These are phyloP conservation scores for Drosophila athabasca DNA, from an alignment of 1,140 invertebrate genomes.

Conservation along the genomic window DNA sequence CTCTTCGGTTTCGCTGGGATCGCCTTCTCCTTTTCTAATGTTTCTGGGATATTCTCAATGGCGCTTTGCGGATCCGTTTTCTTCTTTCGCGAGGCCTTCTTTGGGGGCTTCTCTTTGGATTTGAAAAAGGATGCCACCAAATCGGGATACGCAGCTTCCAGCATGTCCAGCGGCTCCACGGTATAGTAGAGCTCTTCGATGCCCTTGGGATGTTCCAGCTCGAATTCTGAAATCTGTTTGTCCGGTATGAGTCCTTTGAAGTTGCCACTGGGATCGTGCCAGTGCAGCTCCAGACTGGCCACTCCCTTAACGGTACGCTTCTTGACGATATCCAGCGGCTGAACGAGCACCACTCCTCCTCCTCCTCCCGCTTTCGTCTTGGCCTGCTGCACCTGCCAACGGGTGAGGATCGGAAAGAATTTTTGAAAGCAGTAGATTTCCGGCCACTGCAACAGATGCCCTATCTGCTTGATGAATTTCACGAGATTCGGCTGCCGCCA, in stretches of 20 bases:
- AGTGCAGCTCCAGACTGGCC: slow-evolving; percentile 89
- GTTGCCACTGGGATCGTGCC: slow-evolving; percentile 85
- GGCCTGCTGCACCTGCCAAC: slow-evolving; percentile 85
- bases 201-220: slow-evolving; percentile 83
- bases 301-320: slow-evolving; percentile 81
- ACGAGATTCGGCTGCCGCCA: slow-evolving; percentile 88
- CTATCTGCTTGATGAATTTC: slow-evolving; percentile 89
- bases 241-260: slow-evolving; percentile 86
- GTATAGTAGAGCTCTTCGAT: slow-evolving; percentile 85
- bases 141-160: slow-evolving; percentile 88
- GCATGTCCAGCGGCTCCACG: slow-evolving; percentile 87
- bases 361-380: background rate
- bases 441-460: slow-evolving; percentile 88
- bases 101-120: slow-evolving; percentile 84
- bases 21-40: slow-evolving; percentile 33
- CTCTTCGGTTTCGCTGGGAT: slow-evolving; percentile 17
- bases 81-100: slow-evolving; percentile 83
- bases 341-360: slow-evolving; percentile 22
- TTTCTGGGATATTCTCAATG: slow-evolving; percentile 4
- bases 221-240: slow-evolving; percentile 84
- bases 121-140: slow-evolving; percentile 87
- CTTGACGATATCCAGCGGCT: slow-evolving; percentile 86
- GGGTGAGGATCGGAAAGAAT: slow-evolving; percentile 89
- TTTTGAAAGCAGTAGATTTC: slow-evolving; percentile 90
- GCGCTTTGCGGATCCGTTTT: slow-evolving; percentile 58